Conservation (phyloP, 2,888 invertebrate genomes). For the Athalia circularis region DNA sequence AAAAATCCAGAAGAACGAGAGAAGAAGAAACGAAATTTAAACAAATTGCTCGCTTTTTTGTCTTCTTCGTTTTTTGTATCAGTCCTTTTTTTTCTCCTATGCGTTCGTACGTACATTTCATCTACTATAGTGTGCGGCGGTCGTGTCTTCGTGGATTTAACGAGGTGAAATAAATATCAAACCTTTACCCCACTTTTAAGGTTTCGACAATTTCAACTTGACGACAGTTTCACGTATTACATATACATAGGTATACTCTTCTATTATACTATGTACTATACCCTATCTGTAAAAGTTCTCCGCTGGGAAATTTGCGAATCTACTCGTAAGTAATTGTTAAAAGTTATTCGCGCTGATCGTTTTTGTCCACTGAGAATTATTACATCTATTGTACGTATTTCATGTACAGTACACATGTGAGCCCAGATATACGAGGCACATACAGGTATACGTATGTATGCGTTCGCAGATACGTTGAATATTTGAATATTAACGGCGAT, state of each 20-base stretch:
- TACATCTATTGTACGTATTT: background rate
- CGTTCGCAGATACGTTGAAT: background rate
- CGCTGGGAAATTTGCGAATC: conserved; percentile 33
- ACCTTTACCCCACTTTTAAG: conserved; percentile 17
- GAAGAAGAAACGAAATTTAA: conserved; percentile 6
- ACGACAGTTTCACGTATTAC: background rate
- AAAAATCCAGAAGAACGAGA: background rate
- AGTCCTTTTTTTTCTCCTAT: background rate
- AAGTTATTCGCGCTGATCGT: conserved; percentile 14
- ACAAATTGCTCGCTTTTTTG: background rate
- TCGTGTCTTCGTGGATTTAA: background rate
- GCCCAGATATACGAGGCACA: background rate
- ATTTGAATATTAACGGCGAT: background rate
- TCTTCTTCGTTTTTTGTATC: background rate
- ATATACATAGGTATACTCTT: background rate
- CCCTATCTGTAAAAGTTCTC: background rate
- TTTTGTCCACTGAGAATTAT: background rate
- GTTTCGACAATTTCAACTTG: conserved; percentile 14
- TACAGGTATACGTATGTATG: background rate
- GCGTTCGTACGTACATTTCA: no score
- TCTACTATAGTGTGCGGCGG: background rate
- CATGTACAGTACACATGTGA: background rate
- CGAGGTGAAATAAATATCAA: conserved; percentile 30
- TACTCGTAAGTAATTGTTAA: conserved; percentile 16
- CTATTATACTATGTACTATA: no score